Evolutionary conservation across 2,888 invertebrate genomes (phyloP).

Genomic region (Troilus luridus): DNA sequence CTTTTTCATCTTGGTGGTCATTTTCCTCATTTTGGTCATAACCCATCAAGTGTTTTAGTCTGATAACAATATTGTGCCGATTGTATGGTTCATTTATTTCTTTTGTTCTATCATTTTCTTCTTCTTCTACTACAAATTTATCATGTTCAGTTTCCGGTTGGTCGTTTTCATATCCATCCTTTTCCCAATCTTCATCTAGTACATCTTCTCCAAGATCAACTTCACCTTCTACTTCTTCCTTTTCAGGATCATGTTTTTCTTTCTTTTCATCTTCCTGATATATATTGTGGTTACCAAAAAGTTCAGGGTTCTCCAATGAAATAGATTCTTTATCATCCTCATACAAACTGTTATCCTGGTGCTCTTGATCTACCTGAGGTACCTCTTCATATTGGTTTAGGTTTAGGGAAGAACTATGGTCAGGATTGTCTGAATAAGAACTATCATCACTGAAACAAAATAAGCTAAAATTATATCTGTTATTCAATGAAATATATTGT

Average conservation of each 20-base stretch:
- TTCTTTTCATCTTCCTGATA: conserved; percentile 56
- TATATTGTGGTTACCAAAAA: conserved; percentile 39
- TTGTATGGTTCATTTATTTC: background rate
- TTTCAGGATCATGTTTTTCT: conserved; percentile 54
- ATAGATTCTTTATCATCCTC: conserved; percentile 64
- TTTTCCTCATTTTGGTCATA: conserved; percentile 35
- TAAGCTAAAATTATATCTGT: background rate
- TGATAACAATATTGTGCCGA: background rate
- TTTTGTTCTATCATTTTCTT: background rate
- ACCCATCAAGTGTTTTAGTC: conserved; percentile 36
- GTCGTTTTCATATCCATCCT: conserved; percentile 43
- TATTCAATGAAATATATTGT: background rate
- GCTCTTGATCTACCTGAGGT: conserved; percentile 52
- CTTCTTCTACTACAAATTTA: background rate
- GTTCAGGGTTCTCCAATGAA: conserved; percentile 64
- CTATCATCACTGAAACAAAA: conserved; percentile 51
- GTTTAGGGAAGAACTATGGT: background rate
- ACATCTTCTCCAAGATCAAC: conserved; percentile 58
- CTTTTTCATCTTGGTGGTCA: conserved; percentile 20
- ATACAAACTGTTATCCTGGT: conserved; percentile 51
- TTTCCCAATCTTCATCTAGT: conserved; percentile 55
- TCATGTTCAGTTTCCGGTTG: background rate
- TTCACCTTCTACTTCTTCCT: conserved; percentile 51
- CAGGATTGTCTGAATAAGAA: conserved; percentile 14
- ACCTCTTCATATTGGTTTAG: conserved; percentile 40